Conservation (phyloP, 2,113 vertebrate species). For the Gadus chalcogrammus region DNA sequence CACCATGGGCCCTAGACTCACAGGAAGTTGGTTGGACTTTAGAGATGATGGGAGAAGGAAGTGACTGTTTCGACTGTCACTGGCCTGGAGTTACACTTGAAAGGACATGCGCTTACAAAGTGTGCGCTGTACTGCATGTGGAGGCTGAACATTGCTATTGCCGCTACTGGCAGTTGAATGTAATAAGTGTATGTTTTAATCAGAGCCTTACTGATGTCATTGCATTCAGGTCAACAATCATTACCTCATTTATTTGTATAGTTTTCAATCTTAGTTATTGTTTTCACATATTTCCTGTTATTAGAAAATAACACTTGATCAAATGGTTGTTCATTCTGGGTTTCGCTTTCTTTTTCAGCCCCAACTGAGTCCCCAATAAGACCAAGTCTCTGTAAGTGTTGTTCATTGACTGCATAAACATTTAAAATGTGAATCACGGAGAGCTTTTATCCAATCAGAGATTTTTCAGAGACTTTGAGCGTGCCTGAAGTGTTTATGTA, state of each 20-base stretch:
- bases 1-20: constrained; percentile 22
- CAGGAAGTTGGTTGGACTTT: constrained; percentile 47
- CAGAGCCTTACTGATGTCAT: no score
- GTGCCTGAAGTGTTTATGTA: constrained; percentile 1
- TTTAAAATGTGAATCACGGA: neutral
- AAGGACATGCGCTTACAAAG: neutral
- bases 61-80: no score
- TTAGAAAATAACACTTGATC: no score
- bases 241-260: no score
- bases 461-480: neutral
- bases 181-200: constrained; percentile 25
- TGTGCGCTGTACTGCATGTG: constrained; percentile 27
- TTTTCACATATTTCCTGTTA: no score
- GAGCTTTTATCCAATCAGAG: neutral
- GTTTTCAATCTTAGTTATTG: no score
- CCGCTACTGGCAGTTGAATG: neutral
- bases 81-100: neutral
- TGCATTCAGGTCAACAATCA: no score
- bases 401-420: neutral
- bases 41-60: constrained; percentile 16
- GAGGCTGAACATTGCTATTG: no score
- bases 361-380: constrained; percentile 88
- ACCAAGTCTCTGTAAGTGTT: constrained; percentile 84
- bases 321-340: neutral
- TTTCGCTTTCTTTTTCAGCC: constrained; percentile 69